Conservation (phyloP, 64 coral and sea anemone species). For the Montipora foliosa region DNA sequence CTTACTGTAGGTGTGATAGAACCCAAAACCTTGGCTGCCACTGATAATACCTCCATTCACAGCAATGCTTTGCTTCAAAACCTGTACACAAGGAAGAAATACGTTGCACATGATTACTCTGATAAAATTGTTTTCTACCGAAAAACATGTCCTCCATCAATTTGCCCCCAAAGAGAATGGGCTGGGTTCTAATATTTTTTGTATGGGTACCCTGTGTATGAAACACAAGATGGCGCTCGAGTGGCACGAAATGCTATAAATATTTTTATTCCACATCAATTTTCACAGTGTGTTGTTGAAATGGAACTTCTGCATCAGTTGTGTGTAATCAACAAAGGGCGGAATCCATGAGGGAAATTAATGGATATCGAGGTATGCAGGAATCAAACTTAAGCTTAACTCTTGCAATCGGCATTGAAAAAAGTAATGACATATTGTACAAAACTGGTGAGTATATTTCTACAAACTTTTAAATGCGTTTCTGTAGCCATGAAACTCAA, state of each 20-base stretch:
- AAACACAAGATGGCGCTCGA: background rate
- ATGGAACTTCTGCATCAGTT: background rate
- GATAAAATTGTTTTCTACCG: background rate
- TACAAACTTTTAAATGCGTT: no score
- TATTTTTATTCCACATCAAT: background rate
- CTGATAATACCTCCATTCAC: no score
- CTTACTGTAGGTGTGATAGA: background rate
- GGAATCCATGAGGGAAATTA: background rate
- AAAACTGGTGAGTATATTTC: no score
- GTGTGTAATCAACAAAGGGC: background rate
- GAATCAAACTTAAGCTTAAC: no score
- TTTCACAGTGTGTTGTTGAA: background rate
- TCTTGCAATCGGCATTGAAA: no score
- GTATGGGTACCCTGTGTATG: background rate
- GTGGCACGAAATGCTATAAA: background rate
- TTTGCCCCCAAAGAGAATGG: background rate
- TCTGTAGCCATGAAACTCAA: no score
- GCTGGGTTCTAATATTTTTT: background rate
- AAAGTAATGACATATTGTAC: no score
- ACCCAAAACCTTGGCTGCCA: no score
- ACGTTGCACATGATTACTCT: background rate
- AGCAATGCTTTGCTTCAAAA: no score
- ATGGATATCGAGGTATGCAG: background rate
- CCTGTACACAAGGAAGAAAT: no score
- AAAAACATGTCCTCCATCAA: background rate